Percentiles rank a stretch among this genome's conserved stretches.
Evolutionary conservation across 2,113 vertebrate species (phyloP).

Genomic region (Rafetus swinhoei): DNA sequence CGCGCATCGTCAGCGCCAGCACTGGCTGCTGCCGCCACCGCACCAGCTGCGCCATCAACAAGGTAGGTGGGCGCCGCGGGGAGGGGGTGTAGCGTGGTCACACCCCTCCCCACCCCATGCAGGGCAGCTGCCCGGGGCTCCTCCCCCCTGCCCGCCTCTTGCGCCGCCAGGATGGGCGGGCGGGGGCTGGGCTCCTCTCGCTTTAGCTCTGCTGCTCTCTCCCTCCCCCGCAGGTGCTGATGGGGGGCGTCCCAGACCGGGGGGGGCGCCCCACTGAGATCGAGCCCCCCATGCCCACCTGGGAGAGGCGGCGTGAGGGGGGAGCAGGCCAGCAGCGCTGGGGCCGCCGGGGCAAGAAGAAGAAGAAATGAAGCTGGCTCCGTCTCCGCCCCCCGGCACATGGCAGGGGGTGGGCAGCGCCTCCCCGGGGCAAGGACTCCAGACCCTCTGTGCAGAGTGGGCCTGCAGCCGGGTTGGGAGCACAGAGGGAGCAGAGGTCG

Average conservation of each 20-base stretch:
- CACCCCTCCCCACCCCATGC: not conserved
- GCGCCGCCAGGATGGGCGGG: not conserved
- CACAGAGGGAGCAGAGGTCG: not conserved
- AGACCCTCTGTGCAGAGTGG: too few relatives aligned
- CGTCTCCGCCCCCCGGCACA: not conserved
- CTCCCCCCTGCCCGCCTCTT: not conserved
- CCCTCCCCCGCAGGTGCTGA: conserved; percentile 77
- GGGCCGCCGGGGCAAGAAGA: conserved; percentile 64
- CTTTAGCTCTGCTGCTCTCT: not conserved
- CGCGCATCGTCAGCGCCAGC: conserved; percentile 68
- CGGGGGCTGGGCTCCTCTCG: not conserved
- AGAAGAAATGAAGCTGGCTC: conserved; percentile 59
- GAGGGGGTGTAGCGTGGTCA: accelerated
- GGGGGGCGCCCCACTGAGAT: conserved; percentile 89
- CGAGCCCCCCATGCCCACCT: conserved; percentile 88
- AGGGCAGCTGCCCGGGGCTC: too few relatives aligned
- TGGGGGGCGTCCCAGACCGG: conserved; percentile 88
- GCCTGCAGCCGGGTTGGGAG: too few relatives aligned
- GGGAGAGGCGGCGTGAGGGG: conserved; percentile 77
- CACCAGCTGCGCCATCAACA: conserved; percentile 81
- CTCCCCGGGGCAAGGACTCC: not conserved
- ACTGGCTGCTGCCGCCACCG: conserved; percentile 69
- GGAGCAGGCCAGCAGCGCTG: conserved; percentile 41
- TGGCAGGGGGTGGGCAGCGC: not conserved
- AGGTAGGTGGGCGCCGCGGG: conserved; percentile 65